Evolutionary conservation across 1,140 invertebrate genomes (phyloP), one percentile per base, ranked within the genome.

Genomic region (Leptopilina boulardi): DNA sequence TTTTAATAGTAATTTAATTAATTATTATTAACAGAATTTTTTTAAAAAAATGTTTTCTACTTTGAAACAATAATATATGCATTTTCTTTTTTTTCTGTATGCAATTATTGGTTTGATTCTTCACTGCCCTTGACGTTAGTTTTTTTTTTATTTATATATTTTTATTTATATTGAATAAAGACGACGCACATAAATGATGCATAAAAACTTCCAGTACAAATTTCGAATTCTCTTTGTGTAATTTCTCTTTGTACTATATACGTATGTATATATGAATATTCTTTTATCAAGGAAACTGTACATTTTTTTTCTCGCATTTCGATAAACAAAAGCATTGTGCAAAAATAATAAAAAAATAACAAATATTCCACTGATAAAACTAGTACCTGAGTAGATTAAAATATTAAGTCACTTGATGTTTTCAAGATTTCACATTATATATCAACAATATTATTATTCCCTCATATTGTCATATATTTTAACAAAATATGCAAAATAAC

Each of bases 181-280:
- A 51, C n/a, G 47, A 18, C n/a, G 15, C 42, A 8, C n/a, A 6
- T 51, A n/a, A n/a, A 47, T 18, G 4, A 51, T 51, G n/a, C 15
- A 51, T n/a, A 4, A 51, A 51, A 38, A 51, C n/a, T 51, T 51
- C 47, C 47, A 51, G 47, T 51, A 51, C 47, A n/a, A 51, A 51
- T 51, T 51, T 51, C 47, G 18, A 51, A 51, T 51, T 51, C 47
- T 51, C 47, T 51, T 51, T 51, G 47, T 51, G n/a, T 18, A 51
- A 51, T 51, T 51, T 51, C 47, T 51, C 47, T 51, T 51, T 51
- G 47, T 51, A 38, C 8, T 38, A 38, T 38, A 38, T 9, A 38
- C 34, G 9, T 9, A 38, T 38, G 9, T 38, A 38, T 38, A 38
- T 4, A 38, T 38, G 15, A 8, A 18, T 51, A n/a, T 51, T 51